Conservation (phyloP, 2,797 vertebrate species). For the Dendrocincla fuliginosa region DNA sequence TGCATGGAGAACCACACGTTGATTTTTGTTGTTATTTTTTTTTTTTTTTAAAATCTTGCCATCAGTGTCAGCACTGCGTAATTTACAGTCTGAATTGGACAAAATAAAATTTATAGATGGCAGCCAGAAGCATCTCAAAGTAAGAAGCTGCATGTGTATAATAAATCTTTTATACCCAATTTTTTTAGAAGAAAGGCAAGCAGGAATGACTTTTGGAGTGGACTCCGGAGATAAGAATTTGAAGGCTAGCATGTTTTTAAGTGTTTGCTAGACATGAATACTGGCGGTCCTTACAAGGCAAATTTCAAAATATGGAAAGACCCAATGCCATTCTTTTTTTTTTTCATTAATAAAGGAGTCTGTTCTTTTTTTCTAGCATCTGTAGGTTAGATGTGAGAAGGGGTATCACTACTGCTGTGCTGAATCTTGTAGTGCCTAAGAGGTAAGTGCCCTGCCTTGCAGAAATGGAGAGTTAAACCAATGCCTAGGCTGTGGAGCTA, state of each 20-base stretch:
- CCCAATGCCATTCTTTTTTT: background rate
- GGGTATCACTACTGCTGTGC: rapidly evolving
- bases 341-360: background rate
- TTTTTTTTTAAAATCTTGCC: background rate
- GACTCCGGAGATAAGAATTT: background rate
- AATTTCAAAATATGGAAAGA: background rate
- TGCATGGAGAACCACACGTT: background rate
- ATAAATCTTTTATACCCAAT: background rate
- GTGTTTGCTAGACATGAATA: background rate
- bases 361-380: background rate
- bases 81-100: background rate
- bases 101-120: background rate
- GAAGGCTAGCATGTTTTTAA: background rate
- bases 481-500: background rate
- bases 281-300: background rate
- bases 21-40: background rate
- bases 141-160: background rate
- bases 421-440: background rate
- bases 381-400: background rate
- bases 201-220: background rate
- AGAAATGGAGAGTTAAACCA: background rate
- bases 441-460: background rate
- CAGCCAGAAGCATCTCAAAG: background rate
- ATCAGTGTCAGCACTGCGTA: background rate
- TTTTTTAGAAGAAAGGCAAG: background rate